Evolutionary conservation across 2,797 vertebrate genomes (phyloP).

Genomic region (Diceros bicornis): DNA sequence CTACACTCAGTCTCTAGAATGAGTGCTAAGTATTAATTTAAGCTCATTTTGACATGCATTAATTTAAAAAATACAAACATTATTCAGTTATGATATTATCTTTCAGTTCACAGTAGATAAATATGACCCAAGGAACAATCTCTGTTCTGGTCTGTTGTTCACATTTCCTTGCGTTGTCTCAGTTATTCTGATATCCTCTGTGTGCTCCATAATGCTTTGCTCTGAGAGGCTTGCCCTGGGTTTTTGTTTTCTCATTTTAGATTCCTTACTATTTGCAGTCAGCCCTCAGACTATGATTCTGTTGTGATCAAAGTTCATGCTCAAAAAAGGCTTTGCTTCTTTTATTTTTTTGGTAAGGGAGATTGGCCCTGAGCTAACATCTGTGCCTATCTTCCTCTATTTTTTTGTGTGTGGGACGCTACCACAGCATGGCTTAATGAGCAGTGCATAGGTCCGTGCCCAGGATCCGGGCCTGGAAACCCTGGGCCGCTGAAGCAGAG

Average conservation of each 20-base stretch:
- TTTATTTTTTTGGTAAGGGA: not conserved
- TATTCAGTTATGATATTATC: not conserved
- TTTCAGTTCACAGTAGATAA: constrained; percentile 20
- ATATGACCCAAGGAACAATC: not conserved
- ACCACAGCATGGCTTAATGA: too few relatives aligned
- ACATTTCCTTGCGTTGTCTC: not conserved
- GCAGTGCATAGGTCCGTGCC: too few relatives aligned
- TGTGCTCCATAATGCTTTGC: not conserved
- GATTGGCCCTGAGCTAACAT: too few relatives aligned
- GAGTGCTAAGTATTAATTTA: constrained; percentile 14
- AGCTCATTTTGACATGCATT: constrained; percentile 10
- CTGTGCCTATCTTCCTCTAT: too few relatives aligned
- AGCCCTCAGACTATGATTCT: not conserved
- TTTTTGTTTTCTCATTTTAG: constrained; percentile 17
- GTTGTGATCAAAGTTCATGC: not conserved
- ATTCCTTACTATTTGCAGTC: not conserved
- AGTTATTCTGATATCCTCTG: not conserved
- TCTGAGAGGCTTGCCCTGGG: not conserved
- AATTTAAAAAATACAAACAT: not conserved
- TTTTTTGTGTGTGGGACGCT: too few relatives aligned
- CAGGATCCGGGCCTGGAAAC: too few relatives aligned
- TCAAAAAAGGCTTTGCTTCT: not conserved
- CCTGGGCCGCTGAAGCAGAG: not conserved
- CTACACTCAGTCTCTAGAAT: not conserved
- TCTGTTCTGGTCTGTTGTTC: not conserved